A percentile compares a stretch with the other conserved stretches of the same genome.
Evolutionary conservation across 2,888 invertebrate genomes (phyloP).

Genomic region (Xanthorhoe spadicearia): DNA sequence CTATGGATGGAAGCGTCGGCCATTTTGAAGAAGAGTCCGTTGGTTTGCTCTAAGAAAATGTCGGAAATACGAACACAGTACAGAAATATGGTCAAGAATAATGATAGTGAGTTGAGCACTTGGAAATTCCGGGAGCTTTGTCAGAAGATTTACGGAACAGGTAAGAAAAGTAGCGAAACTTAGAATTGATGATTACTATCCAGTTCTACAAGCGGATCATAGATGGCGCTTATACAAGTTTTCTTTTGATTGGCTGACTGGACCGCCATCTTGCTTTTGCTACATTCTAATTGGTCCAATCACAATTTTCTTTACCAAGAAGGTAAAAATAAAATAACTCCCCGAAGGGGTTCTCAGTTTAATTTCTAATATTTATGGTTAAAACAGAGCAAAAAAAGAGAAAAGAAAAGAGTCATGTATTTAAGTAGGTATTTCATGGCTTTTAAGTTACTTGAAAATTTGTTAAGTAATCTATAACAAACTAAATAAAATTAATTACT

Average conservation of each 20-base stretch:
- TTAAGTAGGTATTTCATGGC: no score
- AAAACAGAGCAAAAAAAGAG: no score
- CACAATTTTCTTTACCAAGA: neutral
- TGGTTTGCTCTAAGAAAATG: constrained; percentile 77
- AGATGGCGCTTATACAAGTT: constrained; percentile 5
- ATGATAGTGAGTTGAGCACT: constrained; percentile 54
- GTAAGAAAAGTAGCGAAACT: constrained; percentile 56
- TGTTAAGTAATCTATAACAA: no score
- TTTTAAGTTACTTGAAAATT: no score
- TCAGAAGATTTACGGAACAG: constrained; percentile 78
- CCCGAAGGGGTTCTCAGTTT: neutral
- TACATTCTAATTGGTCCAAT: constrained; percentile 9
- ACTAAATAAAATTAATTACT: no score
- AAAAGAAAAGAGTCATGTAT: no score
- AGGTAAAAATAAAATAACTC: neutral
- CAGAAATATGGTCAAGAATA: constrained; percentile 69
- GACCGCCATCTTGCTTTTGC: constrained; percentile 11
- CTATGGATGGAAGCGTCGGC: constrained; percentile 73
- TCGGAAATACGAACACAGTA: constrained; percentile 72
- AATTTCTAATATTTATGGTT: neutral
- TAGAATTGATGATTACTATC: neutral
- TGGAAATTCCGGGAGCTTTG: constrained; percentile 74
- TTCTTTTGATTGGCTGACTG: constrained; percentile 4
- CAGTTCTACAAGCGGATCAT: neutral
- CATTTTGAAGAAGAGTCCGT: constrained; percentile 66